Evolutionary conservation across 2,113 vertebrate species (phyloP), one percentile per base, ranked within the genome.

Genomic region (Taurulus bubalis): DNA sequence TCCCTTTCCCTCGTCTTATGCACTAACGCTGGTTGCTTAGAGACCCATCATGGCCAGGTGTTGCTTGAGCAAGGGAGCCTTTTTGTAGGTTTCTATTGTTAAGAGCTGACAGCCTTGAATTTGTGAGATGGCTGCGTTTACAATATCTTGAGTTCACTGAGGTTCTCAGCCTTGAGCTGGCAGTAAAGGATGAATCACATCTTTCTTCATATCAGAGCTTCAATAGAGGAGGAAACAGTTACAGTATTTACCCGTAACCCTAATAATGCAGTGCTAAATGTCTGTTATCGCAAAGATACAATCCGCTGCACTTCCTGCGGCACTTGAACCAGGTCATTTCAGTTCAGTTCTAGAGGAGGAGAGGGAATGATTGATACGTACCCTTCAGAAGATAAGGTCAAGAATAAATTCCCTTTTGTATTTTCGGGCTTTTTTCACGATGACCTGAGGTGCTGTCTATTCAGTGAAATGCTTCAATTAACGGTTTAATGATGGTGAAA

Each of bases 21-120:
- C 76, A 47, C 72, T 59, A 63, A 82, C 51, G 73, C 84, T n/a
- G 6, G 92, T 92, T 93, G 92, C 92, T 90, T 91, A 63, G 92
- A 92, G 79, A 93, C 90, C 77, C 75, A 70, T 77, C 70, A 77
- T 45, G 69, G 84, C 69, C 85, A 88, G 85, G 70, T 85, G 85
- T 82, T 85, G 59, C 65, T 75, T 75, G 56, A 86, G 68, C 64
- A 71, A 82, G 81, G 86, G 71, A 88, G 70, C 24, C 67, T 71
- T 71, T 80, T 63, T 51, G 78, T 74, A 16, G 24, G 63, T 80
- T 85, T 72, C 79, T 70, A 71, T 85, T 82, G 71, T 86, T 67
- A 36, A 73, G 30, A 53, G 20, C 36, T 3, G 18, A n/a, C 42
- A 16, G 45, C 38, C 58, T 59, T 53, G 34, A 85, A 40, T 66